Evolutionary conservation across 2,888 invertebrate species (phyloP).

Genomic region (Pristionchus fissidentatus): DNA sequence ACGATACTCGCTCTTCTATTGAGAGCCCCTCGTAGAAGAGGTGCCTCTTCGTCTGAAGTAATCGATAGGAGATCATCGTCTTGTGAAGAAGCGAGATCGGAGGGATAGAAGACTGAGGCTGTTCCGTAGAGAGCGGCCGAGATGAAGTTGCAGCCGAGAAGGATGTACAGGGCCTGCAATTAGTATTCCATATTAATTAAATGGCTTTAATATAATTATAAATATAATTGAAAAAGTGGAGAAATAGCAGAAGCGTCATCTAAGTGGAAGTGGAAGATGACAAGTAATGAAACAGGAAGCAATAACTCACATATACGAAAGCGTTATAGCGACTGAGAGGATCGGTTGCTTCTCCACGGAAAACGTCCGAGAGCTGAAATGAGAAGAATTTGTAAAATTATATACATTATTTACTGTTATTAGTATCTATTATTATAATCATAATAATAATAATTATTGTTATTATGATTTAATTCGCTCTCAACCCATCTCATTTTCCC

Average conservation of each 20-base stretch:
- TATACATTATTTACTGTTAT: background rate
- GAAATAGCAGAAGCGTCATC: too few relatives aligned
- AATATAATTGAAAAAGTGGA: too few relatives aligned
- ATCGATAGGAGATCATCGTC: conserved; percentile 7
- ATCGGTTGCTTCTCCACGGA: conserved; percentile 5
- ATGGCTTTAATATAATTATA: too few relatives aligned
- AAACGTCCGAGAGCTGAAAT: conserved; percentile 24
- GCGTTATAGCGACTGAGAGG: conserved; percentile 19
- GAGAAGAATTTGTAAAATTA: too few relatives aligned
- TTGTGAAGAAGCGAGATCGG: background rate
- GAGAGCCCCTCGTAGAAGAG: background rate
- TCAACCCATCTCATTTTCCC: too few relatives aligned
- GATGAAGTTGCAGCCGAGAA: conserved; percentile 43
- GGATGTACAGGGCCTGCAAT: conserved; percentile 30
- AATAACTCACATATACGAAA: background rate
- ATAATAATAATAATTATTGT: too few relatives aligned
- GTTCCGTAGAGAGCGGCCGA: conserved; percentile 10
- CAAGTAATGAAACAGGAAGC: background rate
- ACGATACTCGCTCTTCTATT: conserved; percentile 27
- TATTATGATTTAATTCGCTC: too few relatives aligned
- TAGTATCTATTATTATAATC: too few relatives aligned
- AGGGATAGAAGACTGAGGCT: conserved; percentile 30
- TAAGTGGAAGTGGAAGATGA: background rate
- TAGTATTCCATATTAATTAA: too few relatives aligned
- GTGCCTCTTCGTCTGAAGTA: conserved; percentile 16